Base-by-base conservation (phyloP, 2,888 invertebrate species). In the Spodoptera picta region DNA sequence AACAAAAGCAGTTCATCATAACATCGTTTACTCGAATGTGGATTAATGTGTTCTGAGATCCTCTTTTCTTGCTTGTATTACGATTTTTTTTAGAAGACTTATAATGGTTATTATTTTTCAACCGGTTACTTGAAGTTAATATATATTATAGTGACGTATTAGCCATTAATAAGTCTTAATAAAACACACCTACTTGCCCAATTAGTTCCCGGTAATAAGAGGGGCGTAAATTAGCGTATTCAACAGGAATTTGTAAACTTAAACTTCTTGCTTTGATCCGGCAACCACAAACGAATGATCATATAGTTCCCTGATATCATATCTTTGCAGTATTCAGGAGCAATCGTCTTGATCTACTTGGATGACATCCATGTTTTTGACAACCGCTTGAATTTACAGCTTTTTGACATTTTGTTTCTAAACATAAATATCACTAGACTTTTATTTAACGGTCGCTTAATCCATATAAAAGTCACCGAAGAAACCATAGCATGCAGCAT, bases 341-440 rank as follows among this genome's bases (percentile, higher is more conserved):
- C 9, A 4, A 27, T 44, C 3, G 31, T 54, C 24, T 47, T 48
- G 36, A 42, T 64, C 47, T 31, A 44, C 7, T 47, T 24, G 42
- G 19, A 42, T 50, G 10, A 51, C 45, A 57, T 42, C 50, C 43
- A 49, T 46, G 44, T 23, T 14, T 49, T 60, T 47, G 24, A 76
- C 31, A 61, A 56, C 23, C 49, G 11, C 42, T 41, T 48, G 48
- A 50, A 65, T 60, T 62, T 46, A 77, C 50, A 47, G 53, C 58
- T n/a, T 27, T 50, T 27, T 41, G 50, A 44, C 64, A 10, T 36
- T 50, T 49, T 43, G 50, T 60, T 58, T 43, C 44, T 23, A 47
- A 23, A 54, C 60, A 72, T 78, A 78, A 75, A 79, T 75, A 60
- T 65, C 31, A 53, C 11, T 41, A 44, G 68, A 79, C 76, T 62